Evolutionary conservation across 2,888 invertebrate species (phyloP), one percentile per base, ranked within the genome.

Genomic region (Melieria crassipennis): DNA sequence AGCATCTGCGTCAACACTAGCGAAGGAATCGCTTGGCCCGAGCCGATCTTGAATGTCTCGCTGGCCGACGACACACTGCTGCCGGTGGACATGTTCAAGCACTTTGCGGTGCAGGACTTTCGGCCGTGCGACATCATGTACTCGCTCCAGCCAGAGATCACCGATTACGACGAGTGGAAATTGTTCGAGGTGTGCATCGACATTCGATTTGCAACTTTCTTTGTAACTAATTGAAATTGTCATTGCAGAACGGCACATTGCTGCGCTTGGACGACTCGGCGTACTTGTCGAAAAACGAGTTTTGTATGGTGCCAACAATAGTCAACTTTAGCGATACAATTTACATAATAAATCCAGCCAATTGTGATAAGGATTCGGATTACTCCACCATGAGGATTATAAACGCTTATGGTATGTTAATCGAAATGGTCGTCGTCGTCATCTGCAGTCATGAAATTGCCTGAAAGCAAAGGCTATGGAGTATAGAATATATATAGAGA

Each of bases 271-370:
- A 81, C 11, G 85, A 84, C 16, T 43, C 16, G 7, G 16, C 4
- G 0, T 81, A 78, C 48, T 75, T 84, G 7, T 69, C 75, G 0
- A 82, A 81, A 70, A 77, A 82, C 60, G 82, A 84, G 64, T 86
- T 78, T 71, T 86, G 85, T 13, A 69, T 86, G 71, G 78, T 80
- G 48, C 79, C 83, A 2, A 79, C 79, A 0, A 10, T 43, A n/a
- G 72, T 74, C 10, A 78, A 78, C n/a, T 79, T 79, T 4, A 75
- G 79, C n/a, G 79, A 80, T 58, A 69, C 72, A 0, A 77, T 73
- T 42, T 84, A 81, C 45, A 58, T 73, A 6, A 73, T 86, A 1
- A 81, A 83, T 74, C 85, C 85, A 4, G 82, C 83, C 55, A 84
- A 85, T 73, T 86, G 86, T 61, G 78, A 80, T 65, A 71, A 75